Evolutionary conservation across 2,888 invertebrate genomes (phyloP).

Genomic region (Tinea trinotella): DNA sequence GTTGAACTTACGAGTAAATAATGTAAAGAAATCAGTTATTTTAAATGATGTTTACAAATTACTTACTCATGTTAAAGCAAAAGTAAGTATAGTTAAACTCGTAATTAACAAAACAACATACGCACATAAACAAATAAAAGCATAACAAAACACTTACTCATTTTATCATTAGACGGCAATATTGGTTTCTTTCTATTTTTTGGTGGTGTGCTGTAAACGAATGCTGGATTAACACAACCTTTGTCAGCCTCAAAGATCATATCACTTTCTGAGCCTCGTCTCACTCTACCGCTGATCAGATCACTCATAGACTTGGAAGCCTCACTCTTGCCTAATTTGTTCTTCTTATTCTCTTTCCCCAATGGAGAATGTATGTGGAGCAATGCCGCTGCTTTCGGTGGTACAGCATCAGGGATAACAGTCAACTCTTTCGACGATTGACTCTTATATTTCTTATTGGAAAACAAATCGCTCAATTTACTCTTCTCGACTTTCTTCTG

Average conservation of each 20-base stretch:
- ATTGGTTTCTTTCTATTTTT: slow-evolving; percentile 58
- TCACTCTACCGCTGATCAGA: slow-evolving; percentile 38
- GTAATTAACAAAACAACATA: too few relatives aligned
- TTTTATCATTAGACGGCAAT: slow-evolving; percentile 56
- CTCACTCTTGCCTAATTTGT: slow-evolving; percentile 54
- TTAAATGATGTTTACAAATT: too few relatives aligned
- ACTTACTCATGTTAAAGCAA: too few relatives aligned
- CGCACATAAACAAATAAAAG: too few relatives aligned
- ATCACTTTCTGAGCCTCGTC: slow-evolving; percentile 63
- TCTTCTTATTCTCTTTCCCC: slow-evolving; percentile 51
- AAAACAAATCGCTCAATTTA: slow-evolving; percentile 62
- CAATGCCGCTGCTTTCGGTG: slow-evolving; percentile 75
- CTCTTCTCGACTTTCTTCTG: slow-evolving; percentile 56
- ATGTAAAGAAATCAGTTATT: too few relatives aligned
- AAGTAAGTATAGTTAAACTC: too few relatives aligned
- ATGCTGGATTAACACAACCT: slow-evolving; percentile 56
- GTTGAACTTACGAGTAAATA: too few relatives aligned
- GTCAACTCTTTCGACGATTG: slow-evolving; percentile 54
- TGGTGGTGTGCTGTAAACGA: slow-evolving; percentile 66
- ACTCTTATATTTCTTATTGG: slow-evolving; percentile 61
- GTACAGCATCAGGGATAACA: slow-evolving; percentile 61
- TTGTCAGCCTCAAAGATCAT: slow-evolving; percentile 31
- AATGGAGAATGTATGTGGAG: slow-evolving; percentile 70
- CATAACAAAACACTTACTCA: slow-evolving; percentile 62
- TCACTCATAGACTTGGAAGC: slow-evolving; percentile 52